Conservation (phyloP, 2,113 vertebrate genomes). For the Gymnorhina tibicen region DNA sequence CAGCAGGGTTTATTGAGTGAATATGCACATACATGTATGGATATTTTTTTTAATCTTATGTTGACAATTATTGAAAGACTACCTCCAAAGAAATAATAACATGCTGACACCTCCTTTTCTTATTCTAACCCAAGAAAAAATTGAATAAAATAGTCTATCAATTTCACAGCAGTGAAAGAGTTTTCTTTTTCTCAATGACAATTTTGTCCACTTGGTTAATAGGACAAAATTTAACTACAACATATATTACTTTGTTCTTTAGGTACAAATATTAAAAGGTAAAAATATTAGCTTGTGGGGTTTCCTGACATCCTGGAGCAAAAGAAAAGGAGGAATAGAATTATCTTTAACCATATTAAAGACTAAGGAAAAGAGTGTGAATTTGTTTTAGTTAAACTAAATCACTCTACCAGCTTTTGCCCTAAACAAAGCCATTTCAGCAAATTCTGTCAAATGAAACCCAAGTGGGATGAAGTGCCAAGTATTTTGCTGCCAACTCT, state of each 20-base stretch:
- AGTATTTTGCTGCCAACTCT: constrained; percentile 56
- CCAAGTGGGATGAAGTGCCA: constrained; percentile 43
- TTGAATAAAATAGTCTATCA: not conserved
- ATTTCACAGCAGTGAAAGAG: not conserved
- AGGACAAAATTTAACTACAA: not conserved
- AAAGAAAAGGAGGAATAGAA: not conserved
- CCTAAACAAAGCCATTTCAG: constrained; percentile 42
- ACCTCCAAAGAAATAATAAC: not conserved
- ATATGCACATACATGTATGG: not conserved
- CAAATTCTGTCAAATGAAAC: constrained; percentile 56
- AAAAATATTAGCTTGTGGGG: not conserved
- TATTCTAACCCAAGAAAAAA: not conserved
- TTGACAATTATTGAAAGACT: not conserved
- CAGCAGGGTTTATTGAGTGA: not conserved
- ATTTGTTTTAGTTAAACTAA: constrained; percentile 34
- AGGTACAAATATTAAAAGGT: not conserved
- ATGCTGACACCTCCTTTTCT: not conserved
- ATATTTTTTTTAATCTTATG: not conserved
- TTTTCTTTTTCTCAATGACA: not conserved
- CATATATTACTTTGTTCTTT: not conserved
- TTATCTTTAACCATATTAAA: not conserved
- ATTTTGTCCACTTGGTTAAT: not conserved
- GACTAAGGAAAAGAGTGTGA: not conserved
- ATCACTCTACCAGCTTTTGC: not conserved
- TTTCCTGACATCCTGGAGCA: not conserved